Evolutionary conservation across 2,888 invertebrate genomes (phyloP).

Genomic region (Andrena minutula): DNA sequence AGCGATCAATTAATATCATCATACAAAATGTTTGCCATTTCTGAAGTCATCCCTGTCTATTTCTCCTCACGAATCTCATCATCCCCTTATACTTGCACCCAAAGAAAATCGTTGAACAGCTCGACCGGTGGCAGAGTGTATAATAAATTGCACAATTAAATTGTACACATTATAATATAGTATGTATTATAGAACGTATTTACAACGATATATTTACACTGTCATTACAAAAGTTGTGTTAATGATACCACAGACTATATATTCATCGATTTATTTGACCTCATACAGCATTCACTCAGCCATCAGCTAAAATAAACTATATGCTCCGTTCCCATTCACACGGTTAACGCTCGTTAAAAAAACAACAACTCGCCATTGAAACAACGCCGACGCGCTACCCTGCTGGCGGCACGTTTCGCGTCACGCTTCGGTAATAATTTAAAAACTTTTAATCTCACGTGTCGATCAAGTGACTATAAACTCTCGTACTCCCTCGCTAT

Average conservation of each 20-base stretch:
- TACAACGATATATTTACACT: slow-evolving; percentile 79
- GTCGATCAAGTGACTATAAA: slow-evolving; percentile 51
- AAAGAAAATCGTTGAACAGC: no score
- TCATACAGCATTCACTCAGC: slow-evolving; percentile 57
- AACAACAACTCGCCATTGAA: slow-evolving; percentile 28
- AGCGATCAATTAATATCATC: no score
- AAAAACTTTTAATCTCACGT: slow-evolving; percentile 56
- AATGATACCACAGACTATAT: slow-evolving; percentile 65
- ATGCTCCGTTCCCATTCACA: slow-evolving; percentile 55
- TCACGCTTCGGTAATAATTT: slow-evolving; percentile 56
- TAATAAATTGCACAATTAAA: slow-evolving; percentile 11
- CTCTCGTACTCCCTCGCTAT: slow-evolving; percentile 33
- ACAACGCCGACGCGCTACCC: slow-evolving; percentile 34
- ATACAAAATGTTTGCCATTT: no score
- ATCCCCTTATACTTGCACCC: no score
- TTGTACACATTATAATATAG: slow-evolving; percentile 55
- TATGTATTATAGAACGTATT: slow-evolving; percentile 75
- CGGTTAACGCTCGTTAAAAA: slow-evolving; percentile 56
- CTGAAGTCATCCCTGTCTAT: no score
- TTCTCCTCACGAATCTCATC: no score
- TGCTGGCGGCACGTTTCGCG: slow-evolving; percentile 22
- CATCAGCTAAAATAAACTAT: slow-evolving; percentile 53
- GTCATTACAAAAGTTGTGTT: slow-evolving; percentile 72
- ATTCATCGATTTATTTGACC: slow-evolving; percentile 58
- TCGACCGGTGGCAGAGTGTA: background rate